Evolutionary conservation across 2,888 invertebrate genomes (phyloP), one percentile per base, ranked within the genome.

Genomic region (Lithophane leautieri): DNA sequence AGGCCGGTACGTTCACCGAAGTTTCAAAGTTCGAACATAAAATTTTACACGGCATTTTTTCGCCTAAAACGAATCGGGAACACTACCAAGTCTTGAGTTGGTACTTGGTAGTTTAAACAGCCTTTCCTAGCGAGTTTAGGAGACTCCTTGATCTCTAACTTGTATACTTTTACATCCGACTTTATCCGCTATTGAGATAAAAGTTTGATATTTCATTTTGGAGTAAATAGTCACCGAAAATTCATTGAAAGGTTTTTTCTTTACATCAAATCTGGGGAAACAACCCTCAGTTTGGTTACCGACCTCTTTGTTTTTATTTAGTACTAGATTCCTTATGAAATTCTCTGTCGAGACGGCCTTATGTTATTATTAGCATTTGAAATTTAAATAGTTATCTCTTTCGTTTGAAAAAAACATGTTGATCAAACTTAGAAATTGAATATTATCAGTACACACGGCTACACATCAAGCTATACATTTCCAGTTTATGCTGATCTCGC

Each of bases 1-100:
- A 58, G 65, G n/a, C 60, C 54, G 16, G 47, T 54, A 25, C n/a
- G 58, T 60, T 54, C 42, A 25, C 81, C 56, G 25, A 73, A 70
- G 77, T 75, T 70, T 52, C 44, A 28, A 73, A 81, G 66, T 78
- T 67, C 25, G 60, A 50, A 61, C 70, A 66, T 85, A 81, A 85
- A 81, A 83, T 81, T 79, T 78, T 76, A 78, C 52, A 47, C 61
- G 60, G 52, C 73, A 74, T 70, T 85, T 71, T 80, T 83, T 80
- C 70, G 40, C 40, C 66, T 40, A 63, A 78, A 84, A 81, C 73
- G 79, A 86, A 79, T 78, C 75, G 65, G 58, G 63, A 62, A 70
- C 56, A 76, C 75, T 77, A 65, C 66, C 63, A 77, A 76, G 69
- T 85, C 40, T 44, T 62, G 66, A 68, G 74, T 40, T 54, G 34